Percentiles rank a stretch among this genome's conserved stretches.
Conservation (phyloP, 2,888 invertebrate genomes). For the Timandra comae region DNA sequence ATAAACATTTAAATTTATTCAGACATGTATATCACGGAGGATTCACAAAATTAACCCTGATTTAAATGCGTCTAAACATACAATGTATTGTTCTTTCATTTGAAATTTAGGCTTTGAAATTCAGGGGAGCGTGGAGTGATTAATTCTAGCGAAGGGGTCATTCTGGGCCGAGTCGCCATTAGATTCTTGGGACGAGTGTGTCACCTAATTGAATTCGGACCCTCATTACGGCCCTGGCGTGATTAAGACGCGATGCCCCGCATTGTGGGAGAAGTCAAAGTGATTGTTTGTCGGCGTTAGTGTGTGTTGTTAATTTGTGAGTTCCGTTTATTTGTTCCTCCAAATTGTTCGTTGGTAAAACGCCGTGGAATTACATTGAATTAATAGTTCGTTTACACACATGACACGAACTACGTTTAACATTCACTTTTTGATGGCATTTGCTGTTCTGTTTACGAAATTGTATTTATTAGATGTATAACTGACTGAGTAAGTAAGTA, state of each 20-base stretch:
- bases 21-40: conserved; percentile 1
- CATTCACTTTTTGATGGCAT: no score
- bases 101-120: conserved; percentile 19
- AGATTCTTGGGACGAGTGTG: conserved; percentile 17
- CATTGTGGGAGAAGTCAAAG: neutral
- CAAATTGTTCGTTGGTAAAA: no score
- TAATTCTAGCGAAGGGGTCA: conserved; percentile 21
- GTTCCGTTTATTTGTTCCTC: neutral
- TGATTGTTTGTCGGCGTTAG: conserved; percentile 9
- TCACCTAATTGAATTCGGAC: conserved; percentile 25
- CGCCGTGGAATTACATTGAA: no score
- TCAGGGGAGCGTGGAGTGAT: conserved; percentile 21
- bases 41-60: conserved; percentile 6
- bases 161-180: conserved; percentile 12
- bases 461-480: no score
- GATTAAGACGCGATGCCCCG: conserved; percentile 14
- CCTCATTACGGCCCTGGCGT: conserved; percentile 13
- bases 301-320: conserved; percentile 5
- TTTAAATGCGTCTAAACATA: conserved; percentile 14
- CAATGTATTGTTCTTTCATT: conserved; percentile 18
- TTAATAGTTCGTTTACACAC: no score
- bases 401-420: no score
- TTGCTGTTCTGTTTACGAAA: no score
- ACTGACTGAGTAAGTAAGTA: no score
- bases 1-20: conserved; percentile 4